These are phyloP conservation scores for Hippocampus mohnikei DNA, from an alignment of 2,113 vertebrate genomes.

Conservation along the genomic window DNA sequence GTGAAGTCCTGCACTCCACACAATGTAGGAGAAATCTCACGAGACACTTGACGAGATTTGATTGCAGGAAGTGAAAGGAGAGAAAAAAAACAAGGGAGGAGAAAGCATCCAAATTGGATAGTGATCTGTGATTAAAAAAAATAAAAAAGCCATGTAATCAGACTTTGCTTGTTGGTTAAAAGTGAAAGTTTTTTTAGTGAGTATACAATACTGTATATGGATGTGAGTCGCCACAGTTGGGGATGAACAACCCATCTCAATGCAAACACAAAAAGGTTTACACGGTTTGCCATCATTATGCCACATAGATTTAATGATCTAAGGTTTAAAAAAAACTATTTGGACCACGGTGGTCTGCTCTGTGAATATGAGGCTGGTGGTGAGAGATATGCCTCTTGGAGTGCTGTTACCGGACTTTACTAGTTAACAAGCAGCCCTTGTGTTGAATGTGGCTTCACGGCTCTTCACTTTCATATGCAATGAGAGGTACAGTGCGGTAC, in stretches of 20 bases:
- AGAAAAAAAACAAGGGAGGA: constrained; percentile 34
- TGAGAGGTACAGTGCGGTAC: constrained; percentile 57
- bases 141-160: constrained; percentile 48
- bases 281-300: not conserved
- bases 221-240: constrained; percentile 19
- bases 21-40: not conserved
- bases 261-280: constrained; percentile 26
- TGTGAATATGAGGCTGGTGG: constrained; percentile 71
- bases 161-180: constrained; percentile 40
- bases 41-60: constrained; percentile 27
- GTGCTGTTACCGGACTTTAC: constrained; percentile 75
- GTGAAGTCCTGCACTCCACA: constrained; percentile 28
- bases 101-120: constrained; percentile 57
- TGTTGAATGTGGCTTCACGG: constrained; percentile 66
- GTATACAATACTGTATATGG: not conserved
- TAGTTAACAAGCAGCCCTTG: constrained; percentile 77
- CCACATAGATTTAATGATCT: constrained; percentile 34
- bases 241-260: constrained; percentile 45
- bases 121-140: constrained; percentile 41
- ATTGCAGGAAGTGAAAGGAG: constrained; percentile 53
- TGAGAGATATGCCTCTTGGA: constrained; percentile 72
- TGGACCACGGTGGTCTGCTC: constrained; percentile 53
- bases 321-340: constrained; percentile 29
- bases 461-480: constrained; percentile 70
- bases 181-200: not conserved